A percentile compares a stretch with the other conserved stretches of the same genome.
These are phyloP conservation scores for Drosophila sturtevanti DNA, from an alignment of 1,140 invertebrate species.

Conservation along the genomic window DNA sequence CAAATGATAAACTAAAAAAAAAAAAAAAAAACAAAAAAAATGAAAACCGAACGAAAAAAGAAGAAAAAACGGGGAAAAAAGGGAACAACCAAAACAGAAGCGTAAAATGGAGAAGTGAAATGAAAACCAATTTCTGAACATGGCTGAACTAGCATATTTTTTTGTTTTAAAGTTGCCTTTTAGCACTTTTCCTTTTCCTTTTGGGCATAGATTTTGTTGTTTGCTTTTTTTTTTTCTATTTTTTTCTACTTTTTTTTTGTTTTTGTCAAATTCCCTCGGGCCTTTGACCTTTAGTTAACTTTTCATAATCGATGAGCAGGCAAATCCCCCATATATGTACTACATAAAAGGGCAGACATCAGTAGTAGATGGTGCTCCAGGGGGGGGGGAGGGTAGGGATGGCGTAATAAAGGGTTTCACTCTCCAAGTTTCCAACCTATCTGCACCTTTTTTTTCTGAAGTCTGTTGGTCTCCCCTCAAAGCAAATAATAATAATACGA, in stretches of 20 bases:
- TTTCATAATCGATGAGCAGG: conserved; percentile 7
- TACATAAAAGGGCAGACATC: conserved; percentile 1
- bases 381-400: too few relatives aligned
- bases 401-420: neutral
- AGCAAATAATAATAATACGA: conserved; percentile 3
- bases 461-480: conserved; percentile 1
- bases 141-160: conserved; percentile 6
- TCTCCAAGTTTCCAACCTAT: neutral
- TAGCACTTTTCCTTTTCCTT: conserved; percentile 5
- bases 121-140: conserved; percentile 1
- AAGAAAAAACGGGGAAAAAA: neutral
- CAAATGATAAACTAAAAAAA: neutral
- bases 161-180: conserved; percentile 2
- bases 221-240: neutral
- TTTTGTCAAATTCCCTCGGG: neutral
- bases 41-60: neutral
- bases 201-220: neutral
- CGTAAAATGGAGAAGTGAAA: neutral
- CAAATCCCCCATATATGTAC: neutral
- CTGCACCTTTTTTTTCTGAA: conserved; percentile 4
- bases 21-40: neutral
- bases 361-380: neutral
- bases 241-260: neutral
- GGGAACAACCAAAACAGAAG: neutral
- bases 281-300: conserved; percentile 9